Percentiles rank a stretch among this genome's conserved stretches.
Evolutionary conservation across 2,113 vertebrate genomes (phyloP).

Genomic region (Lampris incognitus): DNA sequence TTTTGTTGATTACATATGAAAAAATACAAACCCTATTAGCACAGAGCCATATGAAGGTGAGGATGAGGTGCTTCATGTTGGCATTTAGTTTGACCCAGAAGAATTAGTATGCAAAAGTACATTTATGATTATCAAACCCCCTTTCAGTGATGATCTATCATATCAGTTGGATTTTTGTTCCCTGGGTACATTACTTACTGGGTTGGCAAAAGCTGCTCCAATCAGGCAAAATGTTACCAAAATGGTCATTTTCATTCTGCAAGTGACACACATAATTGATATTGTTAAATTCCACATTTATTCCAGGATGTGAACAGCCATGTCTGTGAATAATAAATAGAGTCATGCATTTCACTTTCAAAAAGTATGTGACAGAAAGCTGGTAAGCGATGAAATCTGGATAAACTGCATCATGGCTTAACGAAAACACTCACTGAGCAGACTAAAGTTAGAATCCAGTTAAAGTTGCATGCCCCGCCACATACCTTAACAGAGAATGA

Average conservation of each 20-base stretch:
- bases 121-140: too few relatives aligned
- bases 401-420: neutral
- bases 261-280: conserved; percentile 25
- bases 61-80: neutral
- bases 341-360: too few relatives aligned
- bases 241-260: conserved; percentile 67
- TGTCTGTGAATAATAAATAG: neutral
- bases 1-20: too few relatives aligned
- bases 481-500: neutral
- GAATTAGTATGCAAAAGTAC: too few relatives aligned
- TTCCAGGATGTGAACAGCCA: neutral
- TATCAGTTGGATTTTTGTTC: neutral
- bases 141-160: too few relatives aligned
- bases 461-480: neutral
- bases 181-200: conserved; percentile 63
- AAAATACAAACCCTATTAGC: too few relatives aligned
- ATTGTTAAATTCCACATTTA: neutral
- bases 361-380: too few relatives aligned
- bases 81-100: neutral
- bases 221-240: conserved; percentile 67
- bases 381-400: neutral
- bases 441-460: neutral
- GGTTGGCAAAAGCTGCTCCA: conserved; percentile 67
- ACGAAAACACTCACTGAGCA: neutral
- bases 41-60: too few relatives aligned